Evolutionary conservation across 2,888 invertebrate genomes (phyloP).

Genomic region (Stomorhina lunata): DNA sequence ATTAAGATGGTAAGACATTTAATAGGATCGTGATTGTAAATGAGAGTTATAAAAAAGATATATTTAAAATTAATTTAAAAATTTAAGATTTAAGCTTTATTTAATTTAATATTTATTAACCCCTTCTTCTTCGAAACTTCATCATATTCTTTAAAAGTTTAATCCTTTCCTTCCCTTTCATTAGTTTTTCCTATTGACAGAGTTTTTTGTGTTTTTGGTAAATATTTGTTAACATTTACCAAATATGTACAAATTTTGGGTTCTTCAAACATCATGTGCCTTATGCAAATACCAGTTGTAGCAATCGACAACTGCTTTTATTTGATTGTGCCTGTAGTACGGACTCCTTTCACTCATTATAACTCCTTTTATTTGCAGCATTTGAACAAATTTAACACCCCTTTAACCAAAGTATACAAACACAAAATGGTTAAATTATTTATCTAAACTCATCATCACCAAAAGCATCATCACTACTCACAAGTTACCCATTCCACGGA

Average conservation of each 20-base stretch:
- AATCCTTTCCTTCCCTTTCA: constrained; percentile 34
- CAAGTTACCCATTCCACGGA: background rate
- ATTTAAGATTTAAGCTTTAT: too few species aligned
- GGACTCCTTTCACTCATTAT: background rate
- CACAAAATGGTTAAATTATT: constrained; percentile 64
- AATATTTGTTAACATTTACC: constrained; percentile 63
- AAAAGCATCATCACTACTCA: background rate
- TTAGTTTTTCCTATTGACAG: constrained; percentile 1
- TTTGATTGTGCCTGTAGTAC: constrained; percentile 16
- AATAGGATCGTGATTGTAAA: too few species aligned
- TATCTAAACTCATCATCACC: constrained; percentile 60
- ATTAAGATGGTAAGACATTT: too few species aligned
- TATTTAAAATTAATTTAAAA: too few species aligned
- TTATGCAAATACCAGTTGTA: constrained; percentile 62
- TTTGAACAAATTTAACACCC: constrained; percentile 55
- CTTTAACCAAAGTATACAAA: constrained; percentile 62
- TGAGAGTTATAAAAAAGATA: too few species aligned
- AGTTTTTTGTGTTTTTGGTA: too few species aligned
- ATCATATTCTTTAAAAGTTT: constrained; percentile 1
- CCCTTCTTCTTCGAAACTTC: background rate
- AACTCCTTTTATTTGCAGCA: background rate
- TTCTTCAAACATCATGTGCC: constrained; percentile 50
- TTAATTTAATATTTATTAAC: constrained; percentile 29
- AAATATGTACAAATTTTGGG: constrained; percentile 49
- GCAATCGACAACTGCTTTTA: constrained; percentile 50